phyloP scores from a whole-genome alignment of 2,113 vertebrate genomes.

The Hemicordylus capensis region DNA sequence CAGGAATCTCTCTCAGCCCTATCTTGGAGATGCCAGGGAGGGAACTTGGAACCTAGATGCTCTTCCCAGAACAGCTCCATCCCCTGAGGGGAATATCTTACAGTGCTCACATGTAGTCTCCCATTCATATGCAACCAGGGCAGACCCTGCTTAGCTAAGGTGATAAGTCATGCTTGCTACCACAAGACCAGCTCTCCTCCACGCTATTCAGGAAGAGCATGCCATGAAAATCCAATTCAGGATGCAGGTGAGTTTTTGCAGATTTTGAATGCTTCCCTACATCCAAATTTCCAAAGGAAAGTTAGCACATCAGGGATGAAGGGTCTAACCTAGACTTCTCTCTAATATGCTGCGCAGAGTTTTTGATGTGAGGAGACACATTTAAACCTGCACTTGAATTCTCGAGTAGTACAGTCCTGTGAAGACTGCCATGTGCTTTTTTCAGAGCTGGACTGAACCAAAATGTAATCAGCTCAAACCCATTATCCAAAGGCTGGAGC shows the following conservation, averaged over 20 bases:
- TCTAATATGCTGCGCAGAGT: not conserved
- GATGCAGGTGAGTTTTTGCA: not conserved
- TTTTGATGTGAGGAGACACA: not conserved
- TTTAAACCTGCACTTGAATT: not conserved
- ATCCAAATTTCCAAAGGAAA: not conserved
- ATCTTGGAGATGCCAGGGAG: too few species aligned
- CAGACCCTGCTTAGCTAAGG: too few species aligned
- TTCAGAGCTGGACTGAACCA: not conserved
- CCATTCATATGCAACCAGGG: too few species aligned
- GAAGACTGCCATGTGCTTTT: not conserved
- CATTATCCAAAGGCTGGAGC: not conserved
- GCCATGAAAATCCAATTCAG: not conserved
- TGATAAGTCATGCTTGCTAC: too few species aligned
- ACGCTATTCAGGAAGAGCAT: not conserved
- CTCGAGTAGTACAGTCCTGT: not conserved
- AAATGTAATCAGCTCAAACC: too few species aligned
- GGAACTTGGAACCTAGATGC: too few species aligned
- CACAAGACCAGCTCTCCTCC: too few species aligned
- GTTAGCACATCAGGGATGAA: not conserved
- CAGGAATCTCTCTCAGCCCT: too few species aligned
- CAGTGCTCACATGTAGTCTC: too few species aligned
- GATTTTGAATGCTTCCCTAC: not conserved
- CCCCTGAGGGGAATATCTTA: too few species aligned
- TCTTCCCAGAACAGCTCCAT: too few species aligned
- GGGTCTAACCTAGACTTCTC: not conserved